Evolutionary conservation across 2,113 vertebrate species (phyloP), one percentile per base, ranked within the genome.

Genomic region (Perccottus glenii): DNA sequence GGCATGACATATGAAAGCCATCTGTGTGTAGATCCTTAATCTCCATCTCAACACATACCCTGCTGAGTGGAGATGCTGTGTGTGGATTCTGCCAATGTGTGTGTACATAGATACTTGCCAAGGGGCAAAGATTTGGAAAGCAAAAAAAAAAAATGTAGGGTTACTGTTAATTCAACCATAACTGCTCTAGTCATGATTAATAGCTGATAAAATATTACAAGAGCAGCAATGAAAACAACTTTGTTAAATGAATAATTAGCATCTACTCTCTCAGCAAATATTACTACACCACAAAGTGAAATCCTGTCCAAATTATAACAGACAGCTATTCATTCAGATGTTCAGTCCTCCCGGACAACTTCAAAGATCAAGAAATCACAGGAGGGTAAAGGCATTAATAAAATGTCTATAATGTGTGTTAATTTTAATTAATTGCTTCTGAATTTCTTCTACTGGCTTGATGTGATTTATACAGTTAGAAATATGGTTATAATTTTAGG

Each of bases 1-100:
- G 73, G 73, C 75, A 59, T 33, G 49, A 70, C 89, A 89, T 91
- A 87, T 89, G 82, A 92, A 73, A 82, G 83, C 91, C 91, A 92
- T 92, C 90, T 92, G 90, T 80, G 83, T 81, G 47, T 53, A 64
- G 74, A 83, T 46, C 68, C 70, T 74, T 90, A 90, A 91, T 87
- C 89, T 84, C 47, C 68, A 48, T 57, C 85, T 33, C 53, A 70
- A 48, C 71, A 75, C 70, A 43, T 64, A 66, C 80, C 81, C 76
- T 56, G 59, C 44, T 12, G 75, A n/a, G 60, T 64, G 60, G 71
- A 53, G 74, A 80, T 32, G 60, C 65, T 65, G 75, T 60, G 75
- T 62, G 59, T 67, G 42, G 70, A 44, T 72, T 75, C 62, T 42
- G 71, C 5, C 64, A 67, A 58, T 12, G 57, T 2, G 3, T 3